Evolutionary conservation across 2,888 invertebrate genomes (phyloP).

Genomic region (Scrobipalpa costella): DNA sequence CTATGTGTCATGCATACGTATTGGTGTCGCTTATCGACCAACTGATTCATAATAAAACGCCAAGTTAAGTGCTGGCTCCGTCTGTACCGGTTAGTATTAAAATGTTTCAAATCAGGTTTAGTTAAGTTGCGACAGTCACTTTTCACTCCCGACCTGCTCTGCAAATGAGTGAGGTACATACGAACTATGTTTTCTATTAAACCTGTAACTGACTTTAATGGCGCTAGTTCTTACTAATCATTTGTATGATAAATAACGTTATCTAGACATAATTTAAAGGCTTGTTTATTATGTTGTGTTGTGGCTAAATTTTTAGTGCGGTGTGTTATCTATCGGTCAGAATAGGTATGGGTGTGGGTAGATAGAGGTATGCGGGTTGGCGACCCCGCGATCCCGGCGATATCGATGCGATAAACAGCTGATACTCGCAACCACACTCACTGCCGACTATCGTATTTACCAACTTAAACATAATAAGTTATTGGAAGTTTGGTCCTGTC

Average conservation of each 20-base stretch:
- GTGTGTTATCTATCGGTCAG: slow-evolving; percentile 13
- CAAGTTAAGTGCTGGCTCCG: slow-evolving; percentile 5
- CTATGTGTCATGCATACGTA: slow-evolving; percentile 6
- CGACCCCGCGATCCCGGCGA: slow-evolving; percentile 32
- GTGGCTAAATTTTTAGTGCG: slow-evolving; percentile 18
- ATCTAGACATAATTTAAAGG: neutral
- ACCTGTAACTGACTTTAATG: slow-evolving; percentile 15
- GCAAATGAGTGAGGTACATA: neutral
- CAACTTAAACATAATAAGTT: too few relatives aligned
- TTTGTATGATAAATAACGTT: neutral
- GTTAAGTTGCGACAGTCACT: slow-evolving; percentile 18
- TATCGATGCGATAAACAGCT: slow-evolving; percentile 31
- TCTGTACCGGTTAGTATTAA: slow-evolving; percentile 13
- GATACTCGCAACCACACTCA: slow-evolving; percentile 20
- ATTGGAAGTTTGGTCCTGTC: too few relatives aligned
- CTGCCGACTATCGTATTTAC: neutral
- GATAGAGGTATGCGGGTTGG: slow-evolving; percentile 27
- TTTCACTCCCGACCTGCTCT: slow-evolving; percentile 16
- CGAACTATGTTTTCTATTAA: slow-evolving; percentile 13
- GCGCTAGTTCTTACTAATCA: neutral
- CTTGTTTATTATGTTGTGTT: slow-evolving; percentile 5
- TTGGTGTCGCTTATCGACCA: slow-evolving; percentile 1
- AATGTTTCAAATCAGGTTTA: slow-evolving; percentile 21
- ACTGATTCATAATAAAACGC: slow-evolving; percentile 11
- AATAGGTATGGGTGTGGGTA: neutral